Base-by-base conservation (phyloP, 2,797 vertebrate species). In the Sebastes minor region DNA sequence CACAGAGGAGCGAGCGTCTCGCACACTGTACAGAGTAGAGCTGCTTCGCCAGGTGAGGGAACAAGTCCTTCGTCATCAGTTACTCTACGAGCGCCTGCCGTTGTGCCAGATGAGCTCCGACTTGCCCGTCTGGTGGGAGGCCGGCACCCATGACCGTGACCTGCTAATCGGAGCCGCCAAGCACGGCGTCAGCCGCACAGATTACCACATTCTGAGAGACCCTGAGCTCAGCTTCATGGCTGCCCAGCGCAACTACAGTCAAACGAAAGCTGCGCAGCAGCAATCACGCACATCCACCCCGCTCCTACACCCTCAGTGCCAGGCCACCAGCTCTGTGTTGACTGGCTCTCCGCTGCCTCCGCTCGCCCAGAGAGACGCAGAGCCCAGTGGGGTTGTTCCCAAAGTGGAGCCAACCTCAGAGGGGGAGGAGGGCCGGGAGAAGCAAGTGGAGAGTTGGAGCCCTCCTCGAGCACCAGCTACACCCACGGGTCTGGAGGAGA, bases 191-290 rank as follows among this genome's bases (percentile, higher is more conserved):
- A 99, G 98, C 95, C 97, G 98, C 86, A 99, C 99, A 65, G 98
- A 99, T 92, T 99, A 99, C 91, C 98, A 99, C 94, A 99, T 99
- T 87, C 96, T 99, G 78, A 96, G 99, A 68, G 99, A 99, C 91
- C 98, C 98, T 0, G 98, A 99, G 68, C 97, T 99, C 52, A 97
- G 97, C 1, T 99, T 99, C 89, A 99, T 98, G 96, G 92, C 95
- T 14, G 96, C 98, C 68, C 99, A 99, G 68, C 97, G 97, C 89
- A 98, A 93, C 92, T 99, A 97, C 93, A 99, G 97, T 95, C 98
- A 99, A 88, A 98, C 94, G 71, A 99, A 97, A 94, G 85, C 97
- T 3, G 87, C 97, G 22, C 89, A 96, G 82, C 97, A 96, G 75
- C 94, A 92, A 85, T 81, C 91, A 0, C 87, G 85, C 65, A 89